A percentile compares a stretch with the other conserved stretches of the same genome.
phyloP scores from a whole-genome alignment of 1,140 invertebrate species.

The Drosophila kurseongensis region DNA sequence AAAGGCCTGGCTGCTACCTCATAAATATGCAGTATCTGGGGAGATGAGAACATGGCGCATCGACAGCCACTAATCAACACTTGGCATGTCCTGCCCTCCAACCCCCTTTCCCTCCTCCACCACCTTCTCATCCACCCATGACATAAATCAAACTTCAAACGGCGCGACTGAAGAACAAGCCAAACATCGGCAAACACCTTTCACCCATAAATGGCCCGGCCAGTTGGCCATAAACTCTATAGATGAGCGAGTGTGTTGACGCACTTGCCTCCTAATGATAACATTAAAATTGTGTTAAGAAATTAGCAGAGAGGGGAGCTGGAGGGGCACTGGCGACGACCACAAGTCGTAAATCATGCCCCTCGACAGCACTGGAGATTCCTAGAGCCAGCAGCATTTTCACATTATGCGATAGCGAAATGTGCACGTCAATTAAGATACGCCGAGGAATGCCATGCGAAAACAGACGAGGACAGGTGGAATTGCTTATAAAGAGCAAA shows the following conservation, averaged over 20 bases:
- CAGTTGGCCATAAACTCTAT: conserved; percentile 52
- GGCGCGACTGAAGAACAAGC: conserved; percentile 38
- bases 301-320: conserved; percentile 59
- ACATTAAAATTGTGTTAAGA: conserved; percentile 84
- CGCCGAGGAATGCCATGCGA: conserved; percentile 70
- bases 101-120: neutral
- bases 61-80: conserved; percentile 49
- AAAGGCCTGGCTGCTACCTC: conserved; percentile 1
- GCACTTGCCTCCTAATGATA: conserved; percentile 78
- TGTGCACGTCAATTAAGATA: conserved; percentile 83
- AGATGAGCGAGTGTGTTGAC: conserved; percentile 44
- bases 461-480: conserved; percentile 67
- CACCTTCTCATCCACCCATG: neutral
- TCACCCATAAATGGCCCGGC: conserved; percentile 73
- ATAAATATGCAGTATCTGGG: conserved; percentile 24
- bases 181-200: conserved; percentile 52
- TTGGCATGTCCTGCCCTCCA: conserved; percentile 37
- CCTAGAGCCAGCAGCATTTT: conserved; percentile 70
- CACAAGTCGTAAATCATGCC: conserved; percentile 73
- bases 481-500: conserved; percentile 37
- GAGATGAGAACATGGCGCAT: neutral
- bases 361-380: conserved; percentile 52
- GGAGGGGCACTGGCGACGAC: neutral
- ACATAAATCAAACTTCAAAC: conserved; percentile 77
- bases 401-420: conserved; percentile 82